Percentiles rank a stretch among this genome's conserved stretches.
Evolutionary conservation across 2,797 vertebrate genomes (phyloP).

Genomic region (Sylvilagus floridanus): DNA sequence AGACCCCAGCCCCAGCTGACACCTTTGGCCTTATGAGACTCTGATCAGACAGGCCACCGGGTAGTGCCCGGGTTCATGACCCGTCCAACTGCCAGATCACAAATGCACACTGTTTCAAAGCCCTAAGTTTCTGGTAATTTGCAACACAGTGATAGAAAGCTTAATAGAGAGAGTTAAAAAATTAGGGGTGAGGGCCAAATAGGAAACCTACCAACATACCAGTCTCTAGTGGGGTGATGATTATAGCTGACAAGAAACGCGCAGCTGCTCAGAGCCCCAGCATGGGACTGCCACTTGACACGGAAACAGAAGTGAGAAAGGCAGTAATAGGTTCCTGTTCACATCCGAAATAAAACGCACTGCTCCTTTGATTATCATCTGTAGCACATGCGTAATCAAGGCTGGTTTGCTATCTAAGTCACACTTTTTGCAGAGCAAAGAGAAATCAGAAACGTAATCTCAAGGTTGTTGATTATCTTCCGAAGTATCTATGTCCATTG

Average conservation of each 20-base stretch:
- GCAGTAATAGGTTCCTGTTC: slow-evolving; percentile 81
- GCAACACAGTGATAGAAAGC: background rate
- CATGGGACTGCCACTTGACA: slow-evolving; percentile 75
- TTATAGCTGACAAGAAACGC: slow-evolving; percentile 82
- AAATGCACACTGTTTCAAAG: background rate
- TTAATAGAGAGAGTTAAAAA: background rate
- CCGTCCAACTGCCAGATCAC: background rate
- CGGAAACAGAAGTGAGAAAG: slow-evolving; percentile 83
- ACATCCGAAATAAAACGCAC: slow-evolving; percentile 84
- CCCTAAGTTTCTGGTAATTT: background rate
- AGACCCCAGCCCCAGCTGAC: background rate
- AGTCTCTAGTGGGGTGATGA: slow-evolving; percentile 72
- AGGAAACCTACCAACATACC: background rate
- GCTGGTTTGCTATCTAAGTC: slow-evolving; percentile 81
- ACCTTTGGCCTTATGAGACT: background rate
- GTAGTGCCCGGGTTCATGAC: background rate
- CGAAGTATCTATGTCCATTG: background rate
- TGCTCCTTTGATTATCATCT: slow-evolving; percentile 78
- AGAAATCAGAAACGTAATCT: slow-evolving; percentile 50
- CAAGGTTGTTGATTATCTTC: slow-evolving; percentile 29
- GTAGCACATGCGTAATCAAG: slow-evolving; percentile 72
- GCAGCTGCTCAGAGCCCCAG: slow-evolving; percentile 78
- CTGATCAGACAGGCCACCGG: background rate
- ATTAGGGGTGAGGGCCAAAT: slow-evolving; percentile 1
- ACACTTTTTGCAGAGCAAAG: slow-evolving; percentile 83